These are phyloP conservation scores for Theristus sp. DNA, from an alignment of 2,888 invertebrate genomes.

Conservation along the genomic window DNA sequence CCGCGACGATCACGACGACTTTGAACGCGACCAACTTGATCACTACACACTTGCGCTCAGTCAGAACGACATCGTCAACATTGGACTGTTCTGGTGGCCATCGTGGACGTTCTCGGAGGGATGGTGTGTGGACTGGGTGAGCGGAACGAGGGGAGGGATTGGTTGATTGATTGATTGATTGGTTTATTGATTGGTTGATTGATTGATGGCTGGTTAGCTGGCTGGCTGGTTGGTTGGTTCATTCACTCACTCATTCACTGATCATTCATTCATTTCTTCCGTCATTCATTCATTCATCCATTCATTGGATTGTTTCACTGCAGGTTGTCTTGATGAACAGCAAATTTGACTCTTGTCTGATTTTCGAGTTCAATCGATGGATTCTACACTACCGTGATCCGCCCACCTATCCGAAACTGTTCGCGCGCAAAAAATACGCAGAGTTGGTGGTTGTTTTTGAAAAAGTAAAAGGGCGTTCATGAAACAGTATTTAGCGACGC, in stretches of 20 bases:
- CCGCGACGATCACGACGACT: conserved; percentile 14
- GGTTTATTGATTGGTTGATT: too few species aligned
- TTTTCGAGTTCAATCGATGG: conserved; percentile 8
- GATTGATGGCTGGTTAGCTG: too few species aligned
- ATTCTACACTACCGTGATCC: conserved; percentile 10
- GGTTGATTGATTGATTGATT: too few species aligned
- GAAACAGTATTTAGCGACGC: too few species aligned
- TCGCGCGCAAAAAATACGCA: conserved; percentile 4
- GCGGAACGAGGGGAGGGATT: too few species aligned
- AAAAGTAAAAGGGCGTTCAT: too few species aligned
- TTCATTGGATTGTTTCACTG: neutral
- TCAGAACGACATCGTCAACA: conserved; percentile 16
- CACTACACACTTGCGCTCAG: conserved; percentile 17
- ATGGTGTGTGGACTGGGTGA: conserved; percentile 17
- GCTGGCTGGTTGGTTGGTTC: too few species aligned
- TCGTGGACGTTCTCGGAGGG: conserved; percentile 14
- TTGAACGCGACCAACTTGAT: conserved; percentile 15
- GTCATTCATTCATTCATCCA: neutral
- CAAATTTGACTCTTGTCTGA: conserved; percentile 4
- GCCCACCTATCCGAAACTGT: conserved; percentile 8
- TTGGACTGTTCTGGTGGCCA: conserved; percentile 20
- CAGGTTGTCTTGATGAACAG: conserved; percentile 7
- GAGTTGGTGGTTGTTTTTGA: conserved; percentile 2
- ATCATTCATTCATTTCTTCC: neutral
- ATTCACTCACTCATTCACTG: too few species aligned